These are phyloP conservation scores for Echinops telfairi DNA, from an alignment of 2,113 vertebrate species.

Conservation along the genomic window DNA sequence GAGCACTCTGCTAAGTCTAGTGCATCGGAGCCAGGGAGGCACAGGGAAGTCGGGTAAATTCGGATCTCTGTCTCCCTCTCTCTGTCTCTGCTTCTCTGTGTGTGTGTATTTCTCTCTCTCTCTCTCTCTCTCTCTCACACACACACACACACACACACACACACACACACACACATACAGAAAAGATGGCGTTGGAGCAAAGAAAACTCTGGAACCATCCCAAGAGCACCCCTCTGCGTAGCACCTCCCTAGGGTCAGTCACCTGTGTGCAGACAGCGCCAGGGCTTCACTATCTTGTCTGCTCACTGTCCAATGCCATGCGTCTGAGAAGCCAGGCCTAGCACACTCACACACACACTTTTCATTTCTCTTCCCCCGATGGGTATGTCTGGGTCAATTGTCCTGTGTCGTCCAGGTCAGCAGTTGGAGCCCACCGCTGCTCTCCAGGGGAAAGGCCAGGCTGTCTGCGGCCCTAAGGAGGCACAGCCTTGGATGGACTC, in stretches of 20 bases:
- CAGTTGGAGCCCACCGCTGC: too few species aligned
- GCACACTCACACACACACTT: background rate
- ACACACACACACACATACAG: background rate
- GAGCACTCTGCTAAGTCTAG: conserved; percentile 83
- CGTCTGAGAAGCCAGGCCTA: background rate
- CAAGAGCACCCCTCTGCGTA: background rate
- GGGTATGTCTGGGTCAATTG: background rate
- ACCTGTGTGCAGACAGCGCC: background rate
- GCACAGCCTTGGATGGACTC: too few species aligned
- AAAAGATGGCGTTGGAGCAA: background rate
- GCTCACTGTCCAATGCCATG: background rate
- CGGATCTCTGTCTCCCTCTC: background rate
- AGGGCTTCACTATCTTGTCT: background rate
- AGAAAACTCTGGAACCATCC: background rate
- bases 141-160: background rate
- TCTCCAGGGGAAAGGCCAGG: too few species aligned
- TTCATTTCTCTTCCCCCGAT: background rate
- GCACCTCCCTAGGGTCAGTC: background rate
- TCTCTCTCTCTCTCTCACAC: too few species aligned
- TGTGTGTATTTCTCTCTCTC: too few species aligned
- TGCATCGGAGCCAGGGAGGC: conserved; percentile 73
- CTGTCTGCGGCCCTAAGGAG: too few species aligned
- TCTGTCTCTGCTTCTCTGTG: too few species aligned
- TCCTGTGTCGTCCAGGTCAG: background rate
- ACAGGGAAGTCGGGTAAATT: conserved; percentile 64